These are phyloP conservation scores for Myiothlypis coronata DNA, from an alignment of 2,797 vertebrate genomes.

Conservation along the genomic window DNA sequence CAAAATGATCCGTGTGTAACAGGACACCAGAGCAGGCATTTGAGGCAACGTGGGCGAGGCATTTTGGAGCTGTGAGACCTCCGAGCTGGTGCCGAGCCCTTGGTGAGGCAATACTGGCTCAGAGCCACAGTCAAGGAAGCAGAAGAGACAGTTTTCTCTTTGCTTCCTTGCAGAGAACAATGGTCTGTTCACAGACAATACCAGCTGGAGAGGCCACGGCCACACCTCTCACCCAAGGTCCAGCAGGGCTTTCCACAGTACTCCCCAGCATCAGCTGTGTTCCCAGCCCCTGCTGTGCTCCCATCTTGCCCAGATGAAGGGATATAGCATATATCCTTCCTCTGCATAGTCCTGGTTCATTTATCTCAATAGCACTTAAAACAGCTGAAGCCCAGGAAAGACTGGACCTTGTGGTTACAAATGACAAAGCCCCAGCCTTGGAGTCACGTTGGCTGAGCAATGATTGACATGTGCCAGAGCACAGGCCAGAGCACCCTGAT, in stretches of 20 bases:
- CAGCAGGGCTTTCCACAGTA: fast-evolving
- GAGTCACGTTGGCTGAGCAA: background rate
- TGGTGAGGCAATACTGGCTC: background rate
- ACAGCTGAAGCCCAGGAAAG: background rate
- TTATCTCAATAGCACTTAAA: fast-evolving
- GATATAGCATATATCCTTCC: background rate
- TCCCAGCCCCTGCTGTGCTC: background rate
- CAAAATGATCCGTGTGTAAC: background rate
- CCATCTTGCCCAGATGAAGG: background rate
- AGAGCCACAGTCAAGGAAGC: background rate
- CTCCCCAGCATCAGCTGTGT: background rate
- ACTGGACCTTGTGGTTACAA: background rate
- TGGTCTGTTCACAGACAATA: background rate
- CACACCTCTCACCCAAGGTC: background rate
- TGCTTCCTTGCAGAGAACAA: constrained; percentile 15
- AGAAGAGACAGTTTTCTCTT: background rate
- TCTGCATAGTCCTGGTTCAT: background rate
- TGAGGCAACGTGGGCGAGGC: background rate
- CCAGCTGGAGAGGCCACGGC: background rate
- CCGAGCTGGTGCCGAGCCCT: background rate
- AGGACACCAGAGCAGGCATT: background rate
- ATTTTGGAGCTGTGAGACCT: background rate
- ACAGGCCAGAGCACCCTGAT: background rate
- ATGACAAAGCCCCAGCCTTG: background rate
- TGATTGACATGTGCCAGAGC: background rate